Evolutionary conservation across 1,140 invertebrate genomes (phyloP).

Genomic region (Aethina tumida): DNA sequence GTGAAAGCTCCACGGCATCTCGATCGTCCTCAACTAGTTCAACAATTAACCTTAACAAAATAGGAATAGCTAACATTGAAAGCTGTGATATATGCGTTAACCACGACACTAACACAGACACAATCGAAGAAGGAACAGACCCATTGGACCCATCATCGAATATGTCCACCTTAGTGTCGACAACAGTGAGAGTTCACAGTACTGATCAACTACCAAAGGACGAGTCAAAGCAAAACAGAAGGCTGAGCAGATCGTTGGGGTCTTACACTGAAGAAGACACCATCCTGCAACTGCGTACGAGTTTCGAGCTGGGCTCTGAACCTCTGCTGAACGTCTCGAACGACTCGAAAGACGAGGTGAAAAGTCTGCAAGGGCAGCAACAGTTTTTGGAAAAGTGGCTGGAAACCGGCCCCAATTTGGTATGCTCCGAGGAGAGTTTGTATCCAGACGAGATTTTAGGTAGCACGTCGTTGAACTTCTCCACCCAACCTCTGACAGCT

Average conservation of each 20-base stretch:
- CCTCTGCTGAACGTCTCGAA: slow-evolving; percentile 15
- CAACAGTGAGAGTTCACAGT: slow-evolving; percentile 7
- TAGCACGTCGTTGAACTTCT: slow-evolving; percentile 9
- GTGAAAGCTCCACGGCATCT: too few species aligned
- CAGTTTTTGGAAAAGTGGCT: slow-evolving; percentile 28
- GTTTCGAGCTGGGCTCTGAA: slow-evolving; percentile 19
- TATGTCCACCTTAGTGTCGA: slow-evolving; percentile 7
- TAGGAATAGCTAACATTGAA: too few species aligned
- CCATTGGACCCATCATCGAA: slow-evolving; percentile 17
- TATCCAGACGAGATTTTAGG: slow-evolving; percentile 23
- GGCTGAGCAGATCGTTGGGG: slow-evolving; percentile 24
- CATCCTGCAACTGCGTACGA: slow-evolving; percentile 2
- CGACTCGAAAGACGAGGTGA: slow-evolving; percentile 4
- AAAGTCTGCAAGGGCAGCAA: slow-evolving; percentile 12
- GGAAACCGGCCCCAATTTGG: slow-evolving; percentile 19
- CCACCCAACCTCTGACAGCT: slow-evolving; percentile 21
- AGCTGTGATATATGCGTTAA: too few species aligned
- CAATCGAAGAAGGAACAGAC: slow-evolving; percentile 23
- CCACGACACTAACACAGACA: slow-evolving; percentile 11
- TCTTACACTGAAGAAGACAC: slow-evolving; percentile 19
- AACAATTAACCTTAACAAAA: too few species aligned
- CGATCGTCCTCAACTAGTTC: too few species aligned
- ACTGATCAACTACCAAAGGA: neutral
- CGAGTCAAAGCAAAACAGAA: neutral
- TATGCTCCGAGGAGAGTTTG: slow-evolving; percentile 19